phyloP scores from a whole-genome alignment of 2,888 invertebrate species.

The Tetragonula carbonaria region DNA sequence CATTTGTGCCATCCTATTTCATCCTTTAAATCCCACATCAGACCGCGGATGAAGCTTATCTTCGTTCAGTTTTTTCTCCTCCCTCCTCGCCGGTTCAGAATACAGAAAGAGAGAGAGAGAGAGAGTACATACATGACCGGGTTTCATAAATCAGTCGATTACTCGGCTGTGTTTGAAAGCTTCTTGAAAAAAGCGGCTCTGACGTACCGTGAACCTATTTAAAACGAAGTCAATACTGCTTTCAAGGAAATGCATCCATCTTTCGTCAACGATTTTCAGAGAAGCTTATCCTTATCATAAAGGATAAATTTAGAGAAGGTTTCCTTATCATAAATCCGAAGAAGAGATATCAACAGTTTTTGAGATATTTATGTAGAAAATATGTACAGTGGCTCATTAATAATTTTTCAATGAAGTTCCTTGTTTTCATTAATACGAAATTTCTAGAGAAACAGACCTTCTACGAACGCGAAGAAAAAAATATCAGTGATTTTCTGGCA shows the following conservation, averaged over 20 bases:
- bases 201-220: slow-evolving; percentile 2
- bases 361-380: no score
- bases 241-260: neutral
- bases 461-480: neutral
- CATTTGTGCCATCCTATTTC: slow-evolving; percentile 42
- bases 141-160: slow-evolving; percentile 44
- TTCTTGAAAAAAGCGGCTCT: slow-evolving; percentile 2
- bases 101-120: neutral
- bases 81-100: slow-evolving; percentile 3
- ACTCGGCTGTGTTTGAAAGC: slow-evolving; percentile 24
- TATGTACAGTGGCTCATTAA: no score
- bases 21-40: slow-evolving; percentile 41
- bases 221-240: no score
- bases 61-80: slow-evolving; percentile 40
- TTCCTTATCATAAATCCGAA: no score
- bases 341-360: no score
- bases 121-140: neutral
- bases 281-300: no score
- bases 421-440: no score
- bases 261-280: neutral
- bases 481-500: neutral
- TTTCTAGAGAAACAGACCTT: neutral
- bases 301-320: no score
- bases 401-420: no score
- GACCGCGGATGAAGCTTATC: slow-evolving; percentile 46